phyloP scores from a whole-genome alignment of 1,140 invertebrate genomes.

The Drosophila seguyi region DNA sequence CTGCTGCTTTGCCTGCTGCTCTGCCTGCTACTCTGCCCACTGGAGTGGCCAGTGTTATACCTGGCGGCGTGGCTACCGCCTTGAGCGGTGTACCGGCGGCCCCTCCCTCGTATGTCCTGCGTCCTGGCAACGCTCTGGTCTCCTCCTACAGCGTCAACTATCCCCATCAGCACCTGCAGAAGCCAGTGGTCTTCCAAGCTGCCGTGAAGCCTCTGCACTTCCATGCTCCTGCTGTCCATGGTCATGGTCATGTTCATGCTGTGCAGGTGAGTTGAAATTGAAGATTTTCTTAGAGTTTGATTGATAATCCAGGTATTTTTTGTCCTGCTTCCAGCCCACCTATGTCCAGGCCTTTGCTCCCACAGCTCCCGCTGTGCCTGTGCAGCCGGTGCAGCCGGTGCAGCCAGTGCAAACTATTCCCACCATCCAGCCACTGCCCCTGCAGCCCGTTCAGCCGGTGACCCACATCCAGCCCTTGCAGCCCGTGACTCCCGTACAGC shows the following conservation, averaged over 20 bases:
- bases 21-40: conserved; percentile 19
- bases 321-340: conserved; percentile 35
- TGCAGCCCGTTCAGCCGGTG: conserved; percentile 54
- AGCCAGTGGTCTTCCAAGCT: conserved; percentile 49
- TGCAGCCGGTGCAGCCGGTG: conserved; percentile 25
- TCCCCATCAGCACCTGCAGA: conserved; percentile 71
- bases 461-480: conserved; percentile 41
- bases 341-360: conserved; percentile 55
- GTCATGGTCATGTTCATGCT: conserved; percentile 49
- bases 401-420: conserved; percentile 17
- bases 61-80: conserved; percentile 18
- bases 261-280: conserved; percentile 48
- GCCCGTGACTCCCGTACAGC: conserved; percentile 39
- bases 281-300: background rate
- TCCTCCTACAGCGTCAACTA: conserved; percentile 82
- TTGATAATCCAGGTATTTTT: too few relatives aligned
- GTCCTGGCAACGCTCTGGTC: conserved; percentile 74
- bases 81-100: conserved; percentile 29
- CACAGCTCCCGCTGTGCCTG: conserved; percentile 35
- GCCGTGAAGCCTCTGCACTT: conserved; percentile 63
- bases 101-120: conserved; percentile 60
- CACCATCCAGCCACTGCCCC: conserved; percentile 18
- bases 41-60: conserved; percentile 18
- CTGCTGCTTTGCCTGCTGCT: background rate
- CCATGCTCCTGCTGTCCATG: conserved; percentile 36